These are phyloP conservation scores for Siniperca undulata DNA, from an alignment of 2,797 vertebrate species.

Conservation along the genomic window DNA sequence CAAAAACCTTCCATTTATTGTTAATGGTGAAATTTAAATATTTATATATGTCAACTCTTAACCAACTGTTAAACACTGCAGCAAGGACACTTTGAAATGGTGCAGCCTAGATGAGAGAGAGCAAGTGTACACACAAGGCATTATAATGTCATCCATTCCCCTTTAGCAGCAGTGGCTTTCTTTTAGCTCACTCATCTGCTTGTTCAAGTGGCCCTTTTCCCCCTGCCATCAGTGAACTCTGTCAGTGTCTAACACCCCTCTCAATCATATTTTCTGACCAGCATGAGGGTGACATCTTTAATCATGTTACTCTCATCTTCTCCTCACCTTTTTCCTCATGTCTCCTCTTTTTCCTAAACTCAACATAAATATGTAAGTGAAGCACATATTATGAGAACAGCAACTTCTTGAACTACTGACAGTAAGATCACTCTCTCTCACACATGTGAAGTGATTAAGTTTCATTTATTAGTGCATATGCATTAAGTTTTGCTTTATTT, in stretches of 20 bases:
- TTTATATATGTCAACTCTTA: conserved; percentile 52
- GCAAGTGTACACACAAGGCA: neutral
- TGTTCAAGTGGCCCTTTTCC: neutral
- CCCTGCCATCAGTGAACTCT: conserved; percentile 11
- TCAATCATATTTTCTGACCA: conserved; percentile 21
- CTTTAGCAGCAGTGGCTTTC: neutral
- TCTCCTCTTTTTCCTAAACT: neutral
- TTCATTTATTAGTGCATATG: neutral
- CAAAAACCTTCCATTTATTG: conserved; percentile 45
- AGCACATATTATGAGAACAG: neutral
- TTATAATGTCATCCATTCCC: conserved; percentile 1
- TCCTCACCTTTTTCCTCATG: neutral
- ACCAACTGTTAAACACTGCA: conserved; percentile 51
- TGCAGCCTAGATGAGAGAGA: conserved; percentile 5
- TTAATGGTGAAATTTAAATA: conserved; percentile 52
- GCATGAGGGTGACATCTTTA: conserved; percentile 1
- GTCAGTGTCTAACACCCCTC: neutral
- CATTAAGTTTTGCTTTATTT: neutral
- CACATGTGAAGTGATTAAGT: neutral
- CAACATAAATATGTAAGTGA: neutral
- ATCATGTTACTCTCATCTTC: neutral
- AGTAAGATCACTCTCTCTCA: neutral
- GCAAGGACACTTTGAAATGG: conserved; percentile 28
- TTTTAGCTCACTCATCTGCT: conserved; percentile 6
- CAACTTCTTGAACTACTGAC: neutral